Evolutionary conservation across 2,888 invertebrate genomes (phyloP).

Genomic region (Epistrophe grossulariae): DNA sequence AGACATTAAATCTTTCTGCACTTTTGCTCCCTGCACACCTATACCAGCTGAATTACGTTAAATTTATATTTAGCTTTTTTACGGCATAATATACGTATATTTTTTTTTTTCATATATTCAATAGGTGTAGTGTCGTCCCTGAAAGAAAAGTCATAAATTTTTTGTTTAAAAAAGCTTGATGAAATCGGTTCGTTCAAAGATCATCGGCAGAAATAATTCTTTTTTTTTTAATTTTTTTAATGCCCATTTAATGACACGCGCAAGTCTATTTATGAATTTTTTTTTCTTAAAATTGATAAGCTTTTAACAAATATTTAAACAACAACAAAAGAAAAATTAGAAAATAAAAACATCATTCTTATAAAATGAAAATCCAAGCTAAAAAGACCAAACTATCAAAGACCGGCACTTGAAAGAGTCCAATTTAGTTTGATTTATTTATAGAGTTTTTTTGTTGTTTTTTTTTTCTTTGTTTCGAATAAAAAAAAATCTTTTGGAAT

Average conservation of each 20-base stretch:
- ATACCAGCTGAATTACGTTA: neutral
- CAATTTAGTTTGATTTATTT: slow-evolving; percentile 39
- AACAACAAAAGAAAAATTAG: slow-evolving; percentile 29
- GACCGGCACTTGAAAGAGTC: slow-evolving; percentile 49
- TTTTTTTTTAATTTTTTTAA: neutral
- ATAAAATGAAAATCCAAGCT: slow-evolving; percentile 15
- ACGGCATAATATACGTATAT: neutral
- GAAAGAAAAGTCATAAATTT: slow-evolving; percentile 13
- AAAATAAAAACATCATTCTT: neutral
- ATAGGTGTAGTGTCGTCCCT: neutral
- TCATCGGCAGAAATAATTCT: slow-evolving; percentile 39
- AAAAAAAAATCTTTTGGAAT: neutral
- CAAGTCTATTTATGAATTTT: slow-evolving; percentile 49
- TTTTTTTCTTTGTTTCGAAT: neutral
- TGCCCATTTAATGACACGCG: slow-evolving; percentile 60
- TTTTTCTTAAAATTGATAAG: neutral
- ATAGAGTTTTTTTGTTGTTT: neutral
- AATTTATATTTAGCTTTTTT: slow-evolving; percentile 3
- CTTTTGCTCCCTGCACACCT: neutral
- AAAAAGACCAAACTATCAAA: slow-evolving; percentile 21
- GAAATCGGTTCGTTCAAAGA: slow-evolving; percentile 12
- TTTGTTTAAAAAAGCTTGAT: slow-evolving; percentile 25
- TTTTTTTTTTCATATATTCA: neutral
- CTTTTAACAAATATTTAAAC: slow-evolving; percentile 32
- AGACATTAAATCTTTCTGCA: slow-evolving; percentile 20